Evolutionary conservation across 2,888 invertebrate genomes (phyloP).

Genomic region (Stenodera caucasica): DNA sequence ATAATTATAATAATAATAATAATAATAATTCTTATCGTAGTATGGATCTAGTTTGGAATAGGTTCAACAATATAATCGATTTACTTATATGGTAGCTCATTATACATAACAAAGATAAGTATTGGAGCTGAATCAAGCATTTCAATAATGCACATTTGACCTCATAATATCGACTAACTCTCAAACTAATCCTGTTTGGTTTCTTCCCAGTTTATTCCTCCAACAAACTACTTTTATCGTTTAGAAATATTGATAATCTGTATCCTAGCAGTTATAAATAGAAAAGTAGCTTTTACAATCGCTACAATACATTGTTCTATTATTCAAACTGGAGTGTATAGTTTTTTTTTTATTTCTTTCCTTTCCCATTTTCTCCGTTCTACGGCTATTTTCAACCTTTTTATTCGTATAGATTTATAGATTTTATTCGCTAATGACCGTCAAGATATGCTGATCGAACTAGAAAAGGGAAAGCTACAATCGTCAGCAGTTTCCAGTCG

Average conservation of each 20-base stretch:
- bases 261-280: not conserved
- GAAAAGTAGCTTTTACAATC: not conserved
- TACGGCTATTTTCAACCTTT: not conserved
- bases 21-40: not conserved
- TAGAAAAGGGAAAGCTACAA: slow-evolving; percentile 34
- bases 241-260: not conserved
- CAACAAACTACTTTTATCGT: not conserved
- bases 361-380: not conserved
- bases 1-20: slow-evolving; percentile 8
- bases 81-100: not conserved
- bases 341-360: too few species aligned
- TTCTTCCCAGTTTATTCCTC: not conserved
- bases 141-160: not conserved
- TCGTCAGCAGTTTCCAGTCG: slow-evolving; percentile 47
- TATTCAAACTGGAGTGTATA: not conserved
- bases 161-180: not conserved
- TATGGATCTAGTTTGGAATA: slow-evolving; percentile 2
- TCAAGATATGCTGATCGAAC: slow-evolving; percentile 32
- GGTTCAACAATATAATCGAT: not conserved
- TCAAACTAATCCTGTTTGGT: not conserved
- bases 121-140: not conserved
- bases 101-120: slow-evolving; percentile 5
- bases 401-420: too few species aligned
- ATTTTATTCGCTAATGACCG: slow-evolving; percentile 29
- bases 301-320: not conserved